Percentiles rank a stretch among this genome's conserved stretches.
These are phyloP conservation scores for Nothocercus julius DNA, from an alignment of 2,113 vertebrate genomes.

Conservation along the genomic window DNA sequence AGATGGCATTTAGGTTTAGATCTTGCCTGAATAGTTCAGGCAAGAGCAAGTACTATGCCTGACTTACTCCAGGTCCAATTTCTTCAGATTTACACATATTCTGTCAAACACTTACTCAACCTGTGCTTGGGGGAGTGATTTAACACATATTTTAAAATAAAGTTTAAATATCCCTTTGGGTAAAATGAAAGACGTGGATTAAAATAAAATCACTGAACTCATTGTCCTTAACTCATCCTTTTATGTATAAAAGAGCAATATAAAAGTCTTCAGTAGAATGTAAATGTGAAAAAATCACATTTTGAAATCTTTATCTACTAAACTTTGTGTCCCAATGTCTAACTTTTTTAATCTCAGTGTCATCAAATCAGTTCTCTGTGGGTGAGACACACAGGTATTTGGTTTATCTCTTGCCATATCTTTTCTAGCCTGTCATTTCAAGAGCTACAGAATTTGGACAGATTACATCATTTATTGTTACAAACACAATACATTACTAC, in stretches of 20 bases:
- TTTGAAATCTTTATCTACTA: background rate
- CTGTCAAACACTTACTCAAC: background rate
- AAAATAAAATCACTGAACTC: slow-evolving; percentile 38
- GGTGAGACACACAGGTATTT: background rate
- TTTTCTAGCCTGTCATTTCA: background rate
- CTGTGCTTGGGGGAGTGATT: background rate
- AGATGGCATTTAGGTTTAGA: background rate
- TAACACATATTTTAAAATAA: slow-evolving; percentile 33
- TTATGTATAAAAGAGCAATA: slow-evolving; percentile 4
- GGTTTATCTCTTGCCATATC: background rate
- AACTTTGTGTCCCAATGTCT: background rate
- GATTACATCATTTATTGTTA: background rate
- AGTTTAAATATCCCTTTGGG: slow-evolving; percentile 59
- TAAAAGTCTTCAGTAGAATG: background rate
- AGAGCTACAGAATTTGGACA: background rate
- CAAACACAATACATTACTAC: background rate
- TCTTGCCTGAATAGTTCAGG: background rate
- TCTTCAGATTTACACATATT: background rate
- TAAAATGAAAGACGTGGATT: slow-evolving; percentile 21
- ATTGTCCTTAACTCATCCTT: slow-evolving; percentile 30
- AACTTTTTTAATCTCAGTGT: background rate
- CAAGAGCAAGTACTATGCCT: background rate
- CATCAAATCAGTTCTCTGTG: background rate
- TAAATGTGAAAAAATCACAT: slow-evolving; percentile 2
- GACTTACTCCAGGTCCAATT: background rate